These are phyloP conservation scores for Cryptoprocta ferox DNA, from an alignment of 2,797 vertebrate genomes.

Conservation along the genomic window DNA sequence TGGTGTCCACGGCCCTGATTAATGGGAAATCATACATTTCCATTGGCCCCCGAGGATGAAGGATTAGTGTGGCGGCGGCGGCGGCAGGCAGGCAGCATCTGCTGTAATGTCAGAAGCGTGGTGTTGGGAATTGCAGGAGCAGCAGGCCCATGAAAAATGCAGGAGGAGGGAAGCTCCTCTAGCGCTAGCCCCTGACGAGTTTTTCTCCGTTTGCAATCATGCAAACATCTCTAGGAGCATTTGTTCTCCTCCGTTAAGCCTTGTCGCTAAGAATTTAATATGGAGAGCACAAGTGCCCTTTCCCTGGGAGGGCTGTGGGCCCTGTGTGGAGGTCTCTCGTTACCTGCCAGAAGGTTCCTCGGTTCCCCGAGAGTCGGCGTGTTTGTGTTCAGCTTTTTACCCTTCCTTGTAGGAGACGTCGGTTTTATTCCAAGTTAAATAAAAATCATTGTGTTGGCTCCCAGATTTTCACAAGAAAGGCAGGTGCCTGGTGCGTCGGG, in stretches of 20 bases:
- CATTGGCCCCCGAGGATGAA: constrained; percentile 68
- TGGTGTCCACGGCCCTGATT: constrained; percentile 56
- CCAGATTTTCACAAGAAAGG: constrained; percentile 54
- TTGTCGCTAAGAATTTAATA: constrained; percentile 69
- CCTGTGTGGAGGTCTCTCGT: constrained; percentile 38
- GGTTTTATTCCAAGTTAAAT: constrained; percentile 70
- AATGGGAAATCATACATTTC: constrained; percentile 67
- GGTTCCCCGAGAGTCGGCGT: background rate
- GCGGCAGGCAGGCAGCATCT: constrained; percentile 18
- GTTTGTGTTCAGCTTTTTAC: constrained; percentile 60
- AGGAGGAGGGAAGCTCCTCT: constrained; percentile 32
- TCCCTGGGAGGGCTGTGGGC: background rate
- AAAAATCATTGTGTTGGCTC: constrained; percentile 54
- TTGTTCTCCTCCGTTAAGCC: constrained; percentile 58
- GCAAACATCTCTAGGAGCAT: constrained; percentile 50
- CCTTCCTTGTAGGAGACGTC: constrained; percentile 25
- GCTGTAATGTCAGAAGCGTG: constrained; percentile 59
- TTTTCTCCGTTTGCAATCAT: constrained; percentile 15
- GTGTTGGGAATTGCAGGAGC: constrained; percentile 47
- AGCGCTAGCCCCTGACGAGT: background rate
- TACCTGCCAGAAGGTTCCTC: constrained; percentile 9
- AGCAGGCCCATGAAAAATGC: constrained; percentile 69
- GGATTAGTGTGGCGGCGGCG: constrained; percentile 3
- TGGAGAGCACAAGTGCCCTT: background rate
- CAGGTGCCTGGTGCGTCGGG: constrained; percentile 58